phyloP scores from a whole-genome alignment of 30 jellyfish, hydroid and myxozoan species.

The Turritopsis rubra region DNA sequence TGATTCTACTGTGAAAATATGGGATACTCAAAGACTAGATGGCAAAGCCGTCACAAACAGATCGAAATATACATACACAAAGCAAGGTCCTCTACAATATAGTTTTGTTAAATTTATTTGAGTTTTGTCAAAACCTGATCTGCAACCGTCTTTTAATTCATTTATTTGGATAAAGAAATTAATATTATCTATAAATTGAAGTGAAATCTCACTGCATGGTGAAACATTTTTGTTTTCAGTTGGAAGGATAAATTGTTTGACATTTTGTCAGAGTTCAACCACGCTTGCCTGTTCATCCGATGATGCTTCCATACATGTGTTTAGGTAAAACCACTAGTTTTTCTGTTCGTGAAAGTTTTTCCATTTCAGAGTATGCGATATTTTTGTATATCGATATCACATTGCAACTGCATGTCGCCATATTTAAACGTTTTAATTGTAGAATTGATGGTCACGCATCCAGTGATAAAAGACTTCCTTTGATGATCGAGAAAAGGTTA shows the following conservation, averaged over 20 bases:
- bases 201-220: too few species aligned
- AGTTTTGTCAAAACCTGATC: too few species aligned
- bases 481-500: conserved; percentile 60
- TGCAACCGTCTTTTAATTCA: too few species aligned
- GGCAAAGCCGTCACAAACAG: conserved; percentile 74
- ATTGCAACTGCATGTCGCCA: too few species aligned
- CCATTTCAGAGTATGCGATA: too few species aligned
- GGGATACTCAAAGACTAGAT: conserved; percentile 94
- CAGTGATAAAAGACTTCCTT: conserved; percentile 35
- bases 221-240: conserved; percentile 42
- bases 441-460: conserved; percentile 46
- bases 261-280: conserved; percentile 84
- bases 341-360: too few species aligned
- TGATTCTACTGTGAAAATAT: conserved; percentile 88
- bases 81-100: conserved; percentile 57
- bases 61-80: conserved; percentile 68
- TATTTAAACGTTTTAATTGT: too few species aligned
- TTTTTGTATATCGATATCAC: too few species aligned
- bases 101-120: too few species aligned
- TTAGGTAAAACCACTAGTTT: conserved; percentile 43
- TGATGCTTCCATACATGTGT: conserved; percentile 89
- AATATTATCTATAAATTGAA: too few species aligned
- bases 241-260: conserved; percentile 85
- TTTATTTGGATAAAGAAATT: too few species aligned
- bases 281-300: conserved; percentile 95